phyloP scores from a whole-genome alignment of 1,140 invertebrate species.

The Pollicipes pollicipes region DNA sequence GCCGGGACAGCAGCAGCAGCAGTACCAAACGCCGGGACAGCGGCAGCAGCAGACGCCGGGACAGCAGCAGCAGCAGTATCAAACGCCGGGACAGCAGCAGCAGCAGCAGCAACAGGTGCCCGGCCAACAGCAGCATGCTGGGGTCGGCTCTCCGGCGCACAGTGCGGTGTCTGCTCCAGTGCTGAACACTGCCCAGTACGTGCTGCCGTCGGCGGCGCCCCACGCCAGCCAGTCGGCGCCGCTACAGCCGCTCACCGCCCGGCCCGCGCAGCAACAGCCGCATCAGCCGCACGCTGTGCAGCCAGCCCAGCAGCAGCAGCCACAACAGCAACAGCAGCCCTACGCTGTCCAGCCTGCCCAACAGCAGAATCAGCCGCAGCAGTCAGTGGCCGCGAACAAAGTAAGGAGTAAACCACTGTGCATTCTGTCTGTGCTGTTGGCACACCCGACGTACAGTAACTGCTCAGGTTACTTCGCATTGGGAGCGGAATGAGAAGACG shows the following conservation, averaged over 20 bases:
- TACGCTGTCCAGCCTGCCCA: no score
- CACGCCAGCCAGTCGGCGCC: slow-evolving; percentile 8
- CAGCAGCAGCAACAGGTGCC: slow-evolving; percentile 1
- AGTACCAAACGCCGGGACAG: slow-evolving; percentile 10
- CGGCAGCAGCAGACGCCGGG: slow-evolving; percentile 12
- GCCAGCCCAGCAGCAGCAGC: no score
- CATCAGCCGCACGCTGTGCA: slow-evolving; percentile 10
- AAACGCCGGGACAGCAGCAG: slow-evolving; percentile 11
- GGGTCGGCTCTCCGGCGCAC: no score
- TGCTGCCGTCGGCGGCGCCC: not conserved
- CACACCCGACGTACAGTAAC: no score
- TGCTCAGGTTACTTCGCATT: no score
- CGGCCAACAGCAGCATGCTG: not conserved
- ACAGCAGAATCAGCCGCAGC: no score
- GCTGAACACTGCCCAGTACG: slow-evolving; percentile 10
- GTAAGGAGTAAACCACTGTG: no score
- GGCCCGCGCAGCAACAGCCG: slow-evolving; percentile 5
- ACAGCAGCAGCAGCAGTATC: slow-evolving; percentile 11
- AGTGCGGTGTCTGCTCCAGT: not conserved
- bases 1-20: not conserved
- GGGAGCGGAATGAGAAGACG: no score
- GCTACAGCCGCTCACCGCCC: no score
- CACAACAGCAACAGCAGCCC: no score
- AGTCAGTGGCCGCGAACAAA: no score
- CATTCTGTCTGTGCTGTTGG: no score